phyloP scores from a whole-genome alignment of 1,140 invertebrate genomes.

The Cydia amplana region DNA sequence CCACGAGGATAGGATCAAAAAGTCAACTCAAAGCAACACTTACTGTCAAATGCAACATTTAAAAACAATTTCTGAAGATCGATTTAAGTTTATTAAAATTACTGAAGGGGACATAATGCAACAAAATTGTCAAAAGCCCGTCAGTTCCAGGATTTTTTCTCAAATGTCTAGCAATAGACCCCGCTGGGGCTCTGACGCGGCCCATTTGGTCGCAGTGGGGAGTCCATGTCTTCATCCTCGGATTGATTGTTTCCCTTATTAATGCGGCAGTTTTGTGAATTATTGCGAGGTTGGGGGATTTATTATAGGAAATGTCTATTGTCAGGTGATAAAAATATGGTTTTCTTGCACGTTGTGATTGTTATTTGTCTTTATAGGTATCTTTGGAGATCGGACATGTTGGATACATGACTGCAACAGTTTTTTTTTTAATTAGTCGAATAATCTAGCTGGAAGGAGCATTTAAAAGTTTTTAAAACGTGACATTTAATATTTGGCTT shows the following conservation, averaged over 20 bases:
- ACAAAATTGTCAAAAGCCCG: slow-evolving; percentile 7
- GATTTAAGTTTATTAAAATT: not conserved
- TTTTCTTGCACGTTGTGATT: not conserved
- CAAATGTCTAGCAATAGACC: slow-evolving; percentile 29
- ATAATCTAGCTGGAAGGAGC: no score
- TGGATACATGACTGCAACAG: no score
- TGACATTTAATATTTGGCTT: no score
- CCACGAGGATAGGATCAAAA: no score
- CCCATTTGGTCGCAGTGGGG: slow-evolving; percentile 52
- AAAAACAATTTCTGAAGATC: no score
- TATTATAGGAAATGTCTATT: slow-evolving; percentile 9
- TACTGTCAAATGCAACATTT: no score
- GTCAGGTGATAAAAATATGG: not conserved
- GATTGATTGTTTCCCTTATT: slow-evolving; percentile 42
- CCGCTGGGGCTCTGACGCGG: slow-evolving; percentile 56
- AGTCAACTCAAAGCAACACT: no score
- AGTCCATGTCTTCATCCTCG: slow-evolving; percentile 65
- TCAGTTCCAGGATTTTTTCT: not conserved
- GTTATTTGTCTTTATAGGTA: no score
- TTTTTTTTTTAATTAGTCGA: no score
- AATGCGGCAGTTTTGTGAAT: slow-evolving; percentile 36
- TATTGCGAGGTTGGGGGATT: slow-evolving; percentile 27
- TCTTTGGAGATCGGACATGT: no score
- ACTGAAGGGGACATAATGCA: not conserved
- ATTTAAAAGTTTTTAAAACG: no score